Percentiles rank a stretch among this genome's conserved stretches.
Conservation (phyloP, 2,888 invertebrate species). For the Tridacna crocea region DNA sequence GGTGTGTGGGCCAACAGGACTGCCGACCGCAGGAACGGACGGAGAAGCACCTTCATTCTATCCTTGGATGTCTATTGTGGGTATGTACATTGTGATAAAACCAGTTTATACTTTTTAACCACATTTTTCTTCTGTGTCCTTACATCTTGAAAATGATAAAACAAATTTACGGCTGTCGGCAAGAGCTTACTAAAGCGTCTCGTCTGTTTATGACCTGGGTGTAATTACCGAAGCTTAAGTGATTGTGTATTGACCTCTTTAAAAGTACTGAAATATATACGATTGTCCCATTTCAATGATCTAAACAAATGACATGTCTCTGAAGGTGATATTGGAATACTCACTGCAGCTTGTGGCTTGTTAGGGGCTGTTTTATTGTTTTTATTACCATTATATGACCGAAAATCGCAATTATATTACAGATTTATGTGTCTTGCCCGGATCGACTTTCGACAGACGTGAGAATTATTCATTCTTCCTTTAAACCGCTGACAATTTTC, state of each 20-base stretch:
- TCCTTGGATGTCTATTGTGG: conserved; percentile 82
- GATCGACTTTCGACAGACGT: conserved; percentile 20
- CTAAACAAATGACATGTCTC: conserved; percentile 14
- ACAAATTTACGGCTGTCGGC: conserved; percentile 11
- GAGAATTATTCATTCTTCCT: neutral
- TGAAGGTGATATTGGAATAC: neutral
- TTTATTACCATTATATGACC: conserved; percentile 28
- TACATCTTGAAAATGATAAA: conserved; percentile 10
- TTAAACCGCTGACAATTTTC: neutral
- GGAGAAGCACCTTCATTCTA: conserved; percentile 78
- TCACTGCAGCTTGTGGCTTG: conserved; percentile 10
- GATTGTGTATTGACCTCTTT: conserved; percentile 11
- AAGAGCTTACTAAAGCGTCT: conserved; percentile 10
- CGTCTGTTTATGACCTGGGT: conserved; percentile 15
- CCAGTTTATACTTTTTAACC: conserved; percentile 29
- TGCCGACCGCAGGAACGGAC: conserved; percentile 63
- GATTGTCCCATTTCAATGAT: neutral
- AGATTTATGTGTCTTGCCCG: conserved; percentile 20
- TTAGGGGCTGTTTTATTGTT: conserved; percentile 22
- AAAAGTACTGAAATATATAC: conserved; percentile 11
- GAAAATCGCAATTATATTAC: conserved; percentile 30
- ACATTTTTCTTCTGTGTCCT: neutral
- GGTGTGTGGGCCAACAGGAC: conserved; percentile 67
- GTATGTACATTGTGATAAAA: conserved; percentile 60
- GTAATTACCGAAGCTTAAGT: conserved; percentile 12